Evolutionary conservation across 2,113 vertebrate species (phyloP), one percentile per base, ranked within the genome.

Genomic region (Morphnarchus princeps): DNA sequence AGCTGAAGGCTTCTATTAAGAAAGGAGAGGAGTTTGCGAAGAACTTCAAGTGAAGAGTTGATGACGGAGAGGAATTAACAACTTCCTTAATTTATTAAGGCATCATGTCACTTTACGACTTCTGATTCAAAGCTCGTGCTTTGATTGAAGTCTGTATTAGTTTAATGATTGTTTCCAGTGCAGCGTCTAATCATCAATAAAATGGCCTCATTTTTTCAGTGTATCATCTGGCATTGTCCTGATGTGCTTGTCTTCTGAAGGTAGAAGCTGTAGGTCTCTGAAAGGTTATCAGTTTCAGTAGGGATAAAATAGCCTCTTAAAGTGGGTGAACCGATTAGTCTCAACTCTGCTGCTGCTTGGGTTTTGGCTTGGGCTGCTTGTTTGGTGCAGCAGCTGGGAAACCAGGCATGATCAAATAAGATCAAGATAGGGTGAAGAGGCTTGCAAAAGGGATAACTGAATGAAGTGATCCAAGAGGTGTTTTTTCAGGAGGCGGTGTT

Each of bases 1-100:
- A 99, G 98, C 98, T 99, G 91, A 99, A 99, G 91, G 98, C 95
- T 63, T 99, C 99, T 59, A 99, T 99, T 98, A 99, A 99, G 98
- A 99, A 99, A 95, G 99, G 99, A 77, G 99, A 99, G 84, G 99
- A 99, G 8, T 99, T 99, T 93, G 99, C 97, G 2, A 98, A 99
- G 93, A 99, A 97, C 49, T 98, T 99, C 98, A 99, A 99, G 96
- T 99, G 98, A 99, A 95, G 71, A 47, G 22, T 15, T 43, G 6
- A 83, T 36, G 38, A 38, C 0, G 14, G n/a, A 9, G 65, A 34
- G 57, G 93, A 95, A 77, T 63, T 21, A 76, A 73, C 43, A 47
- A 62, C 87, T 94, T 97, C 96, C 97, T 93, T 98, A 98, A 98
- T 96, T 98, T 98, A 98, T 98, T 98, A 95, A 97, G 96, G 96